Percentiles rank a stretch among this genome's conserved stretches.
Evolutionary conservation across 2,888 invertebrate species (phyloP).

Genomic region (Amiota minor): DNA sequence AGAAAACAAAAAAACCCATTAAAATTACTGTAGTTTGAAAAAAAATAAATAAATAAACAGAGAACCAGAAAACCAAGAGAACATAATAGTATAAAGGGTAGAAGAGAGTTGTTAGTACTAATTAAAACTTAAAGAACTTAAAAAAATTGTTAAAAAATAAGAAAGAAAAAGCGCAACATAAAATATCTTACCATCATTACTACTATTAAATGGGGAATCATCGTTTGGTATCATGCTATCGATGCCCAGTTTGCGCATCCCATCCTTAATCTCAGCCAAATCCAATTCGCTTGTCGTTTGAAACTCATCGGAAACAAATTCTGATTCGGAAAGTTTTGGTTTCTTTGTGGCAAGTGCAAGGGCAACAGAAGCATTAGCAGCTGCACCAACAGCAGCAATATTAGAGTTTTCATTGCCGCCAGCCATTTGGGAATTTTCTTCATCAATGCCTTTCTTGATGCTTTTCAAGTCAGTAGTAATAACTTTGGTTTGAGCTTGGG

Average conservation of each 20-base stretch:
- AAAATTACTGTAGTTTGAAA: too few species aligned
- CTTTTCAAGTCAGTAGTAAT: background rate
- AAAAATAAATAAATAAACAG: too few species aligned
- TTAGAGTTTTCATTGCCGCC: slow-evolving; percentile 35
- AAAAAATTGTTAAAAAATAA: slow-evolving; percentile 39
- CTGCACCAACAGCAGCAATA: slow-evolving; percentile 22
- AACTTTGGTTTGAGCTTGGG: slow-evolving; percentile 5
- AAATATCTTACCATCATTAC: slow-evolving; percentile 72
- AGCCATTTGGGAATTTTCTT: too few species aligned
- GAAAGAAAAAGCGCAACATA: slow-evolving; percentile 34
- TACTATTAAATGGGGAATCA: slow-evolving; percentile 44
- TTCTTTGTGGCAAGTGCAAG: slow-evolving; percentile 41
- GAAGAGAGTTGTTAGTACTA: too few species aligned
- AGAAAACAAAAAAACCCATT: too few species aligned
- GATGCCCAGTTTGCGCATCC: slow-evolving; percentile 82
- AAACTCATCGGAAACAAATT: slow-evolving; percentile 86
- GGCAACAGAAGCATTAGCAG: background rate
- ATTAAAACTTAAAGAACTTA: slow-evolving; percentile 5
- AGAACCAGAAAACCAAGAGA: background rate
- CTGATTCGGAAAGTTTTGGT: slow-evolving; percentile 75
- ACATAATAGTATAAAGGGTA: slow-evolving; percentile 3
- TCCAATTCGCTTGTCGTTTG: slow-evolving; percentile 76
- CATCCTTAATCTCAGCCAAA: slow-evolving; percentile 82
- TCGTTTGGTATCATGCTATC: slow-evolving; percentile 75
- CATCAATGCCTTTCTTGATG: background rate